Percentiles rank a stretch among this genome's conserved stretches.
phyloP scores from a whole-genome alignment of 1,140 invertebrate genomes.

The Harlomillsia oculata region DNA sequence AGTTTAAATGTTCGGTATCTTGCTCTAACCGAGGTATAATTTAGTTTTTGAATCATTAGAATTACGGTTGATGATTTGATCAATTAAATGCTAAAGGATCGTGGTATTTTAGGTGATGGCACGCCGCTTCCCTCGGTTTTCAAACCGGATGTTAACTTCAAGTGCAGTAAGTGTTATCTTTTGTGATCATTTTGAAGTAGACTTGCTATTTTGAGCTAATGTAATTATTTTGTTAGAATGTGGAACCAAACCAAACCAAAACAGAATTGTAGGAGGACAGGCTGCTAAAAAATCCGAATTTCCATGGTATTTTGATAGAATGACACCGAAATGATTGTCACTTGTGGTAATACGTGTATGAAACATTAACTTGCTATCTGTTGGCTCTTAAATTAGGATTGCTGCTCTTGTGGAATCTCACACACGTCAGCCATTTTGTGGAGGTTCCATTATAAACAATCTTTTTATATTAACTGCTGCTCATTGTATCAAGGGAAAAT shows the following conservation, averaged over 20 bases:
- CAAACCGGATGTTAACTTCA: constrained; percentile 4
- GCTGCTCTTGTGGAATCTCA: constrained; percentile 20
- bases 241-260: constrained; percentile 14
- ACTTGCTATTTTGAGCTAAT: no score
- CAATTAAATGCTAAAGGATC: no score
- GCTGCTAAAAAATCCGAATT: constrained; percentile 22
- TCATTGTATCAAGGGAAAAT: constrained; percentile 32
- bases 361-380: background rate
- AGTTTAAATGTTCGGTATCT: constrained; percentile 14
- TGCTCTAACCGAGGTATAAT: constrained; percentile 20
- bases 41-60: background rate
- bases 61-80: no score
- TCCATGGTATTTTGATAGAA: no score
- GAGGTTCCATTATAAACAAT: constrained; percentile 28
- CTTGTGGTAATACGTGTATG: background rate
- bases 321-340: background rate
- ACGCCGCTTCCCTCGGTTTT: background rate
- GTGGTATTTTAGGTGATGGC: constrained; percentile 9
- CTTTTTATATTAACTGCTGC: constrained; percentile 24
- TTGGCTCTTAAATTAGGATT: no score
- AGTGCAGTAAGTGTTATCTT: constrained; percentile 16
- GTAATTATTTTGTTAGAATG: constrained; percentile 21
- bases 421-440: constrained; percentile 31
- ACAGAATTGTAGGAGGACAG: constrained; percentile 25
- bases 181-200: no score